Percentiles rank a stretch among this genome's conserved stretches.
Evolutionary conservation across 2,888 invertebrate genomes (phyloP).

Genomic region (Agonopterix alstromeriana): DNA sequence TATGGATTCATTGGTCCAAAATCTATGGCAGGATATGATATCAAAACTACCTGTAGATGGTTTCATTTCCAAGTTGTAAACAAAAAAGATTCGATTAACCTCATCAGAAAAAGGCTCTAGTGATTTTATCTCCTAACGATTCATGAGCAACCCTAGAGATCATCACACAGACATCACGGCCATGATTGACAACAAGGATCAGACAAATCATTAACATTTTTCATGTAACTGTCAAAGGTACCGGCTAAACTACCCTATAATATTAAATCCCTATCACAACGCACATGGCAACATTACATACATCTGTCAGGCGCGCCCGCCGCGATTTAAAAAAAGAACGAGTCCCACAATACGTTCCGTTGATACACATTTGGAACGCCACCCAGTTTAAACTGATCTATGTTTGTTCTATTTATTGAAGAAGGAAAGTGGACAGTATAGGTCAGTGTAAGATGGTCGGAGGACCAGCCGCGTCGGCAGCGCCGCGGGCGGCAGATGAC

Average conservation of each 20-base stretch:
- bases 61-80: too few species aligned
- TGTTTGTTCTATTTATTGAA: background rate
- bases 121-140: too few species aligned
- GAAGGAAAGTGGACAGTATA: background rate
- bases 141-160: too few species aligned
- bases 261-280: constrained; percentile 39
- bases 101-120: too few species aligned
- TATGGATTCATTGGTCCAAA: too few species aligned
- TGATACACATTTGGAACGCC: constrained; percentile 50
- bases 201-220: constrained; percentile 8
- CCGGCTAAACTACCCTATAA: constrained; percentile 10
- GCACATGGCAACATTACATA: constrained; percentile 68
- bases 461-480: constrained; percentile 38
- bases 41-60: too few species aligned
- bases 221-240: constrained; percentile 12
- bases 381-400: constrained; percentile 19
- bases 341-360: constrained; percentile 42
- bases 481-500: constrained; percentile 73
- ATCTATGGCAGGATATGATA: too few species aligned
- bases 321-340: constrained; percentile 65
- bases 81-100: too few species aligned
- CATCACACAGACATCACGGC: too few species aligned
- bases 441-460: constrained; percentile 20
- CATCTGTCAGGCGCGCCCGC: constrained; percentile 65
- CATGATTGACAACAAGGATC: constrained; percentile 4